phyloP scores from a whole-genome alignment of 2,797 vertebrate genomes.

The Amblyraja radiata region DNA sequence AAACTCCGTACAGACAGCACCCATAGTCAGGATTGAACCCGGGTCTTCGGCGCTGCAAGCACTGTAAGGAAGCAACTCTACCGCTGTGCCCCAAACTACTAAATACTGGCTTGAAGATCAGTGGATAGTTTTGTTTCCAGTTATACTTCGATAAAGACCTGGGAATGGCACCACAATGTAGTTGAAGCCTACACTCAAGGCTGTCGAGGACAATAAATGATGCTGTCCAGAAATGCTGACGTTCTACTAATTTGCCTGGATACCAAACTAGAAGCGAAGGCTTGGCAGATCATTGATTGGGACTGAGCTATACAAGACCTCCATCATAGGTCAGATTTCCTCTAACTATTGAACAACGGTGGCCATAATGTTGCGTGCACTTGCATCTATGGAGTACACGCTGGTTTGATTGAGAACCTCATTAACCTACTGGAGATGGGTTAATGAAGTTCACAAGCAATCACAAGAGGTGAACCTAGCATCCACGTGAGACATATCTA shows the following conservation, averaged over 20 bases:
- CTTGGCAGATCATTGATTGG: neutral
- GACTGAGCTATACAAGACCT: no score
- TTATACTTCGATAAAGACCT: neutral
- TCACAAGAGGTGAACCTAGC: neutral
- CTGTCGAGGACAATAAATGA: neutral
- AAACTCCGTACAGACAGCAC: no score
- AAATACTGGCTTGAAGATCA: neutral
- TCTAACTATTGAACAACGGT: neutral
- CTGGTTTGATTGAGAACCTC: neutral
- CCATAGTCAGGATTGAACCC: no score
- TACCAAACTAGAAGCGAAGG: neutral
- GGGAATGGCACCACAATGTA: neutral
- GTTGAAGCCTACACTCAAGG: neutral
- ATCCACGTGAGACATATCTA: neutral
- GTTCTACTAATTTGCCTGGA: neutral
- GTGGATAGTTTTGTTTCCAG: neutral
- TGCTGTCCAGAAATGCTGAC: neutral
- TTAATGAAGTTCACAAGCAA: neutral
- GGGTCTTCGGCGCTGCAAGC: no score
- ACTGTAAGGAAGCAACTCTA: no score
- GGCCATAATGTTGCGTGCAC: neutral
- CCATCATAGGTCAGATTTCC: neutral
- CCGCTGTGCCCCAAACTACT: neutral
- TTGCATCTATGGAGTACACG: neutral
- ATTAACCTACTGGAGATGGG: neutral